These are phyloP conservation scores for Ennomos quercinarius DNA, from an alignment of 2,888 invertebrate species.

Conservation along the genomic window DNA sequence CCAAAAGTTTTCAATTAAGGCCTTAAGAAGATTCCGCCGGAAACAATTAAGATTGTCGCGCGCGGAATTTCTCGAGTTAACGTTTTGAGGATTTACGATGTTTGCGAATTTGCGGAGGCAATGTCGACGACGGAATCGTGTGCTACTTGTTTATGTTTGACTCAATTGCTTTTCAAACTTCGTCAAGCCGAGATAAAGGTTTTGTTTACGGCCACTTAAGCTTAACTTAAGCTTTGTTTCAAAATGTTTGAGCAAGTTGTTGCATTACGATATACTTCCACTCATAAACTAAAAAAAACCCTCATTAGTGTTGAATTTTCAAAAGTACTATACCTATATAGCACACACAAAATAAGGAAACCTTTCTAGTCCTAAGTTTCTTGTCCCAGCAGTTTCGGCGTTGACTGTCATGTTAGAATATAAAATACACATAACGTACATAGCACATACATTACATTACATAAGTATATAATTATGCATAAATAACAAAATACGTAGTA, in stretches of 20 bases:
- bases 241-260: background rate
- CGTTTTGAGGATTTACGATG: conserved; percentile 20
- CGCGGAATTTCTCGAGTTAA: conserved; percentile 26
- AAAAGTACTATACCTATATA: too few species aligned
- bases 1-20: conserved; percentile 30
- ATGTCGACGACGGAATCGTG: conserved; percentile 4
- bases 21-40: conserved; percentile 29
- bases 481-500: too few species aligned
- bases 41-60: conserved; percentile 31
- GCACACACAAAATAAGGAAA: too few species aligned
- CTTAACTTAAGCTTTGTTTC: background rate
- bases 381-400: too few species aligned
- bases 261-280: too few species aligned
- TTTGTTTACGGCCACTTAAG: background rate
- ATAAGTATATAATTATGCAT: too few species aligned
- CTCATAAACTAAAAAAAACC: too few species aligned
- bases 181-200: background rate
- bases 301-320: too few species aligned
- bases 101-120: conserved; percentile 14
- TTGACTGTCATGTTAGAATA: too few species aligned
- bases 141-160: conserved; percentile 13
- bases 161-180: conserved; percentile 7
- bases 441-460: too few species aligned
- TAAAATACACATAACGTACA: too few species aligned
- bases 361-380: too few species aligned